Evolutionary conservation across 2,888 invertebrate genomes (phyloP).

Genomic region (Cryptops parisi): DNA sequence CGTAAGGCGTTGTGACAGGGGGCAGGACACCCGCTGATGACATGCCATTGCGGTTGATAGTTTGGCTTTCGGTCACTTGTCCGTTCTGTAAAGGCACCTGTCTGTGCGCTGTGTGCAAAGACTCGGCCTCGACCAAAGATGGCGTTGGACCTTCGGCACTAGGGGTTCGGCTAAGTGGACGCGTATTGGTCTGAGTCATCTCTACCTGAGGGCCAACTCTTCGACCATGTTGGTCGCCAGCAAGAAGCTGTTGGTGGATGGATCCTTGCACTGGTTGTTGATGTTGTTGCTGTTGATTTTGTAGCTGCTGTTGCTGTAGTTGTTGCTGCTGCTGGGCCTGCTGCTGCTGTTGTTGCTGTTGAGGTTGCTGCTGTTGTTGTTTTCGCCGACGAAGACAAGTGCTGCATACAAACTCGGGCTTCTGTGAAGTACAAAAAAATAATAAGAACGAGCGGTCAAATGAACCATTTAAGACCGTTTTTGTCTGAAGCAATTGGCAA

Average conservation of each 20-base stretch:
- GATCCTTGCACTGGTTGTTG: conserved; percentile 18
- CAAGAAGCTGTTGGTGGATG: conserved; percentile 11
- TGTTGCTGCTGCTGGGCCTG: conserved; percentile 15
- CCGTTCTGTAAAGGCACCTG: conserved; percentile 4
- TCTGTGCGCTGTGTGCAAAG: conserved; percentile 8
- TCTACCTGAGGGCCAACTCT: conserved; percentile 4
- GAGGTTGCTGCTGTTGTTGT: conserved; percentile 21
- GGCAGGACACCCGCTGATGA: no score
- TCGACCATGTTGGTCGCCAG: neutral
- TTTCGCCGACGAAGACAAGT: conserved; percentile 27
- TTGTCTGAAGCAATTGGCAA: no score
- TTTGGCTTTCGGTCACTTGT: no score
- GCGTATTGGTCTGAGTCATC: neutral
- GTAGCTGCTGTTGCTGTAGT: conserved; percentile 7
- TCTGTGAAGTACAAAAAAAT: conserved; percentile 20
- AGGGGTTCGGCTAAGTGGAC: conserved; percentile 3
- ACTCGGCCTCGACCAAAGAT: conserved; percentile 2
- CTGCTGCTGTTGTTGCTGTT: conserved; percentile 15
- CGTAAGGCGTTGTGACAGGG: no score
- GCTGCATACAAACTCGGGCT: conserved; percentile 29
- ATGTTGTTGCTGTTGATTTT: conserved; percentile 9
- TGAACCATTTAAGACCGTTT: no score
- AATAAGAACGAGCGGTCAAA: neutral
- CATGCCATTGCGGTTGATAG: no score
- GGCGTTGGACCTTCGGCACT: conserved; percentile 1